Percentiles rank a stretch among this genome's conserved stretches.
phyloP scores from a whole-genome alignment of 2,888 invertebrate species.

The Chaetogeoica ovagalla region DNA sequence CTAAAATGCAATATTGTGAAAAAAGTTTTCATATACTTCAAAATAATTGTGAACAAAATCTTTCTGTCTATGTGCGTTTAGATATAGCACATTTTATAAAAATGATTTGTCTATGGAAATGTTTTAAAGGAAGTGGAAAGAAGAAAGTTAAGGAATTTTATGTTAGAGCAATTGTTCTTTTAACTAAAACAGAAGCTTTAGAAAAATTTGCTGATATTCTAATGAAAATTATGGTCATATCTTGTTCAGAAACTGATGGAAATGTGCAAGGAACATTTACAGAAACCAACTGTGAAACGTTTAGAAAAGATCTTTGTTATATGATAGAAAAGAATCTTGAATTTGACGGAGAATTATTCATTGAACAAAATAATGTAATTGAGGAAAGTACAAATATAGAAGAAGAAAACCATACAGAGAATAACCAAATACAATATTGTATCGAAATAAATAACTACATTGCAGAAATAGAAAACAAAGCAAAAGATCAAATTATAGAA shows the following conservation, averaged over 20 bases:
- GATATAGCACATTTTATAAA: neutral
- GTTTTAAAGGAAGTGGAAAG: neutral
- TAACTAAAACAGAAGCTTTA: neutral
- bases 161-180: conserved; percentile 4
- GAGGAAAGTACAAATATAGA: neutral
- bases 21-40: no score
- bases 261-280: neutral
- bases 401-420: neutral
- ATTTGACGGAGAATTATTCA: neutral
- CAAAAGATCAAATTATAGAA: neutral
- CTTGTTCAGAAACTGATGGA: conserved; percentile 1
- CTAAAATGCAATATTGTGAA: no score
- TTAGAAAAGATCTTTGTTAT: neutral
- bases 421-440: neutral
- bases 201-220: neutral
- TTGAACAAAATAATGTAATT: neutral
- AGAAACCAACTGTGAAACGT: neutral
- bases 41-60: neutral
- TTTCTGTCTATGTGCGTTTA: neutral
- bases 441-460: neutral
- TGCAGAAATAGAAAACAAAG: neutral
- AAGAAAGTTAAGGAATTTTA: neutral
- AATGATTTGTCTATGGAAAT: neutral
- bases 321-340: neutral
- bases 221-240: neutral